A percentile compares a stretch with the other conserved stretches of the same genome.
phyloP scores from a whole-genome alignment of 2,888 invertebrate genomes.

The Hypomecis atomaria region DNA sequence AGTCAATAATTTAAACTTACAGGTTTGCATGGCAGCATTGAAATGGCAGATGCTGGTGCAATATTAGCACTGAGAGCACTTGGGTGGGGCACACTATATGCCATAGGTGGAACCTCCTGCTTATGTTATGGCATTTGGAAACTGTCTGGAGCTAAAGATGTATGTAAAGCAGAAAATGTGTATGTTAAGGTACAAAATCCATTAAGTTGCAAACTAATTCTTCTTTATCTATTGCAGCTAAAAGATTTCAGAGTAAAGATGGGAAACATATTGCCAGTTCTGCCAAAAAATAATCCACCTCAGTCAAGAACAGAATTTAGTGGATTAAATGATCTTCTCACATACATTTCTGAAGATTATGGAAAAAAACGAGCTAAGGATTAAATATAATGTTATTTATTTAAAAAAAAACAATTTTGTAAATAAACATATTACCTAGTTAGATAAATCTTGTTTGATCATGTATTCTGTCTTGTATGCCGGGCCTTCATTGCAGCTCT shows the following conservation, averaged over 20 bases:
- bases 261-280: constrained; percentile 89
- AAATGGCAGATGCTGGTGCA: constrained; percentile 90
- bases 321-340: constrained; percentile 92
- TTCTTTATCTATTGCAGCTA: constrained; percentile 80
- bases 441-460: constrained; percentile 92
- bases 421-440: constrained; percentile 46
- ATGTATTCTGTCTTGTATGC: constrained; percentile 91
- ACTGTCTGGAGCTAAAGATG: constrained; percentile 93
- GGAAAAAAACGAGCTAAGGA: constrained; percentile 64
- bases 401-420: constrained; percentile 2
- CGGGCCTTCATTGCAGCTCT: constrained; percentile 87
- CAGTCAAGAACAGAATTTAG: constrained; percentile 94
- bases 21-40: constrained; percentile 85
- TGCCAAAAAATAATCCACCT: constrained; percentile 91
- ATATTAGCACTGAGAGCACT: constrained; percentile 92
- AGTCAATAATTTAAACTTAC: constrained; percentile 26
- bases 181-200: no score
- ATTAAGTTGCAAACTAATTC: background rate
- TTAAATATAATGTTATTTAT: constrained; percentile 40
- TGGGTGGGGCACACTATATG: constrained; percentile 94
- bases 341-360: constrained; percentile 88
- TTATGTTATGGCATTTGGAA: constrained; percentile 95
- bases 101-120: constrained; percentile 92
- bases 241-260: constrained; percentile 93
- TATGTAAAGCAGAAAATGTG: constrained; percentile 69